Evolutionary conservation across 2,113 vertebrate species (phyloP).

Genomic region (Setophaga kirtlandii): DNA sequence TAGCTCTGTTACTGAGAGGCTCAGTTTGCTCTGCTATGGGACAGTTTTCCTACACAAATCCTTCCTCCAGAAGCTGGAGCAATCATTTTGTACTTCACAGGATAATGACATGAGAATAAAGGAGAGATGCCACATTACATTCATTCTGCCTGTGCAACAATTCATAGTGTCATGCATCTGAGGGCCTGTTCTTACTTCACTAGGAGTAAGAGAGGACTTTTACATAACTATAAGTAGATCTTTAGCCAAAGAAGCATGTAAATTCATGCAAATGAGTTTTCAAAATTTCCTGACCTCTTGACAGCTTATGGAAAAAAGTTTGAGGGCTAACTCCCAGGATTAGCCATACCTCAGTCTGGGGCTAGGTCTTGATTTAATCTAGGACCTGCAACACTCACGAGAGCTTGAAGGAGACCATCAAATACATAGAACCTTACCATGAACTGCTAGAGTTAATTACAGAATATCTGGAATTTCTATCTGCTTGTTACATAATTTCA

Average conservation of each 20-base stretch:
- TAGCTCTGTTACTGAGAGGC: background rate
- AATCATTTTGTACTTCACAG: background rate
- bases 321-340: background rate
- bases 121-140: background rate
- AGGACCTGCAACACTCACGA: background rate
- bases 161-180: background rate
- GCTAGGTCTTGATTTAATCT: background rate
- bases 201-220: background rate
- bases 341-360: background rate
- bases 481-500: background rate
- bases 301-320: background rate
- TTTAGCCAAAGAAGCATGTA: background rate
- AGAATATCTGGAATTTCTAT: background rate
- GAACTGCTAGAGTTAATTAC: background rate
- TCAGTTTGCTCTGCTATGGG: background rate
- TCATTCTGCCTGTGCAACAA: background rate
- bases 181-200: background rate
- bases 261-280: background rate
- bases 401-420: background rate
- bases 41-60: background rate
- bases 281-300: background rate
- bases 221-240: background rate
- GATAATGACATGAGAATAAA: background rate
- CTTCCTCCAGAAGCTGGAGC: background rate
- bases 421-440: background rate